phyloP scores from a whole-genome alignment of 2,888 invertebrate species.

The Stenurella melanura region DNA sequence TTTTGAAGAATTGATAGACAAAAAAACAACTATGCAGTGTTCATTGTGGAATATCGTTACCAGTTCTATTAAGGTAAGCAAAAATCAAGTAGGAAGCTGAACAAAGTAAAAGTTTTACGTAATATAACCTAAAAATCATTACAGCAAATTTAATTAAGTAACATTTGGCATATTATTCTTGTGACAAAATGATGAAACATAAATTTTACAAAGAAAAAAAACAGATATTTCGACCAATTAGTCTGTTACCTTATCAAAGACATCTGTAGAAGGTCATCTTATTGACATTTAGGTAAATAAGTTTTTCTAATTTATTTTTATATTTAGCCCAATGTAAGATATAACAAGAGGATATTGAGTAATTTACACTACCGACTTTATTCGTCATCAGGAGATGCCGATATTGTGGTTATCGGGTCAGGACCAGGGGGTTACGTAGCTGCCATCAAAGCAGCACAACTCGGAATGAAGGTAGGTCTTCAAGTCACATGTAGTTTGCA shows the following conservation, averaged over 20 bases:
- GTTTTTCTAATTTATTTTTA: constrained; percentile 22
- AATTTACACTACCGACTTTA: constrained; percentile 77
- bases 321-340: constrained; percentile 54
- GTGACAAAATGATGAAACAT: too few relatives aligned
- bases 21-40: constrained; percentile 72
- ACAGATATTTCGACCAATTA: not conserved
- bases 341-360: constrained; percentile 67
- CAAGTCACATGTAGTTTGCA: too few relatives aligned
- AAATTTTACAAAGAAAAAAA: not conserved
- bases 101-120: constrained; percentile 62
- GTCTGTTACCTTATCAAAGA: not conserved
- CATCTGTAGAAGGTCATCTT: constrained; percentile 9
- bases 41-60: constrained; percentile 73
- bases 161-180: not conserved
- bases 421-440: constrained; percentile 99
- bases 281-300: not conserved
- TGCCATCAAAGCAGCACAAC: constrained; percentile 98
- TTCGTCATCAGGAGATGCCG: constrained; percentile 86
- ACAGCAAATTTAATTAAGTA: not conserved
- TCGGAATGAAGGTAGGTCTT: constrained; percentile 91
- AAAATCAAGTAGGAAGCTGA: constrained; percentile 41
- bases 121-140: constrained; percentile 64
- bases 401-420: constrained; percentile 97
- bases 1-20: not conserved
- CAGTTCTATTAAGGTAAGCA: constrained; percentile 72